Evolutionary conservation across 2,113 vertebrate species (phyloP).

Genomic region (Cheilinus undulatus): DNA sequence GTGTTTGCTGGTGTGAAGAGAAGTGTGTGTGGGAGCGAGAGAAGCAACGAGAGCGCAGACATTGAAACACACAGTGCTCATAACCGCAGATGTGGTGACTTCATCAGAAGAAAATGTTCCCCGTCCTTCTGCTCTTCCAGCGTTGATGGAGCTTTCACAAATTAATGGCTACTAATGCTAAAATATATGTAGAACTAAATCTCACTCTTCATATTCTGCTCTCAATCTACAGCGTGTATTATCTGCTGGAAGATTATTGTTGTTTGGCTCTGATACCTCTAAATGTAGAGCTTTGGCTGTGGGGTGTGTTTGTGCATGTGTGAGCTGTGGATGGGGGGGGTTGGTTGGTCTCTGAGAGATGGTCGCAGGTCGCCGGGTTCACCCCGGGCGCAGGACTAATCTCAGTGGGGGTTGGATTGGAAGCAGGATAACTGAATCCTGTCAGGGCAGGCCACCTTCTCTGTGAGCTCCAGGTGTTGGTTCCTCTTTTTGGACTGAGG

Average conservation of each 20-base stretch:
- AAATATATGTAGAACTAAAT: conserved; percentile 10
- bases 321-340: conserved; percentile 24
- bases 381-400: conserved; percentile 58
- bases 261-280: conserved; percentile 18
- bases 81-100: conserved; percentile 80
- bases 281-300: conserved; percentile 8
- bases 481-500: conserved; percentile 45
- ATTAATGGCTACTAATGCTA: conserved; percentile 36
- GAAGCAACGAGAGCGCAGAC: conserved; percentile 29
- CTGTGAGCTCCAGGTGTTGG: conserved; percentile 64
- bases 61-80: conserved; percentile 55
- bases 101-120: conserved; percentile 73
- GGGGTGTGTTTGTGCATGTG: conserved; percentile 2
- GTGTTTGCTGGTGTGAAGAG: conserved; percentile 9
- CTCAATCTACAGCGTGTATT: neutral
- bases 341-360: conserved; percentile 55
- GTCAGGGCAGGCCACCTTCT: conserved; percentile 70
- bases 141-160: conserved; percentile 49
- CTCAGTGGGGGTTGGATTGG: conserved; percentile 71
- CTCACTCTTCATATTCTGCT: neutral
- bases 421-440: conserved; percentile 67
- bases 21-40: conserved; percentile 22
- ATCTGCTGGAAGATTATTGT: neutral
- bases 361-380: conserved; percentile 67
- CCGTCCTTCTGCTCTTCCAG: conserved; percentile 49